phyloP scores from a whole-genome alignment of 2,888 invertebrate species.

The Dynastes hyllus region DNA sequence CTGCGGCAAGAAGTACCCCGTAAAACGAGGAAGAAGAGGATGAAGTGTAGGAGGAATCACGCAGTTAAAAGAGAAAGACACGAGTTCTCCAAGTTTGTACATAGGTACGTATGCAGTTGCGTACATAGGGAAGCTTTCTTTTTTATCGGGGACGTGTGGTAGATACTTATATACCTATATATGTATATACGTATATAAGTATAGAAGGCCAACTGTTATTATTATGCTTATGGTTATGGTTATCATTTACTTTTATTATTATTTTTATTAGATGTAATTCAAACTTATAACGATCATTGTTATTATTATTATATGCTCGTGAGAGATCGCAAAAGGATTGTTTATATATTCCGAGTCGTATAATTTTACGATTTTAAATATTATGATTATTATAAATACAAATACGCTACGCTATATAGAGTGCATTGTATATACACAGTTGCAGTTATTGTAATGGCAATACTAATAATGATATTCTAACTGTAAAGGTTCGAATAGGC shows the following conservation, averaged over 20 bases:
- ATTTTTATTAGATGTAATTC: slow-evolving; percentile 70
- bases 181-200: slow-evolving; percentile 32
- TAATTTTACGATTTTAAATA: slow-evolving; percentile 52
- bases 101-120: background rate
- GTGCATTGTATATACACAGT: slow-evolving; percentile 16
- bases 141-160: no score
- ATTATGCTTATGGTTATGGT: slow-evolving; percentile 68
- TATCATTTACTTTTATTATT: slow-evolving; percentile 68
- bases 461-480: slow-evolving; percentile 20
- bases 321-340: slow-evolving; percentile 57
- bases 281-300: slow-evolving; percentile 68
- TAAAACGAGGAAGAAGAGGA: background rate
- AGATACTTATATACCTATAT: background rate
- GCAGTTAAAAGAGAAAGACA: slow-evolving; percentile 9
- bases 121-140: background rate
- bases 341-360: slow-evolving; percentile 55
- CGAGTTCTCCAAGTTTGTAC: background rate
- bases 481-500: slow-evolving; percentile 2
- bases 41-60: background rate
- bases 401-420: slow-evolving; percentile 4
- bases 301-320: slow-evolving; percentile 64
- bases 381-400: slow-evolving; percentile 59
- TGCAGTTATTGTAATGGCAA: slow-evolving; percentile 24
- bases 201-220: slow-evolving; percentile 65
- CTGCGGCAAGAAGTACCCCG: background rate